phyloP scores from a whole-genome alignment of 2,113 vertebrate species.

The Okapia johnstoni region DNA sequence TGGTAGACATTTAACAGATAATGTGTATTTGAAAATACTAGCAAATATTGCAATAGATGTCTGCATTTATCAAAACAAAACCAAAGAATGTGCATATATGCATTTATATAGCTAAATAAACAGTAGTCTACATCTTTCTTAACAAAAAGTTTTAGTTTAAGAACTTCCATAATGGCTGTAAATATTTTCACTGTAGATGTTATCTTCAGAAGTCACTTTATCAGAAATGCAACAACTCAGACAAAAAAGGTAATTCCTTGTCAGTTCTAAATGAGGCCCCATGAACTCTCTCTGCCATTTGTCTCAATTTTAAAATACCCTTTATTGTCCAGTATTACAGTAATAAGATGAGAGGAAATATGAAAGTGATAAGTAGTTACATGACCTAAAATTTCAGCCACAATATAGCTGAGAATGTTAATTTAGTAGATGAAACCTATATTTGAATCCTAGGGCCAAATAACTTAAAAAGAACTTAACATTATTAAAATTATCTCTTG shows the following conservation, averaged over 20 bases:
- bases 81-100: not conserved
- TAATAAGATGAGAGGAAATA: conserved; percentile 17
- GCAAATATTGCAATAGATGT: not conserved
- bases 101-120: conserved; percentile 28
- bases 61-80: conserved; percentile 27
- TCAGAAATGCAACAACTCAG: conserved; percentile 11
- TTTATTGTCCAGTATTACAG: not conserved
- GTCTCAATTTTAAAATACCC: not conserved
- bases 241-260: not conserved
- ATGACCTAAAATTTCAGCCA: not conserved
- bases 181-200: not conserved
- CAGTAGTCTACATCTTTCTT: conserved; percentile 25
- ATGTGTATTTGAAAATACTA: conserved; percentile 15
- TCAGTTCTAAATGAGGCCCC: not conserved
- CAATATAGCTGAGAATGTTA: not conserved
- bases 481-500: not conserved
- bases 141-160: conserved; percentile 9
- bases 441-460: conserved; percentile 4
- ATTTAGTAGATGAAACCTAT: not conserved
- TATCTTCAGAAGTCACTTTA: conserved; percentile 32
- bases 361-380: not conserved
- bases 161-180: not conserved
- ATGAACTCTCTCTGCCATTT: not conserved
- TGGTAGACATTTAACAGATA: conserved; percentile 16
- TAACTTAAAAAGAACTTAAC: conserved; percentile 18